phyloP scores from a whole-genome alignment of 2,797 vertebrate genomes.

The Spatula clypeata region DNA sequence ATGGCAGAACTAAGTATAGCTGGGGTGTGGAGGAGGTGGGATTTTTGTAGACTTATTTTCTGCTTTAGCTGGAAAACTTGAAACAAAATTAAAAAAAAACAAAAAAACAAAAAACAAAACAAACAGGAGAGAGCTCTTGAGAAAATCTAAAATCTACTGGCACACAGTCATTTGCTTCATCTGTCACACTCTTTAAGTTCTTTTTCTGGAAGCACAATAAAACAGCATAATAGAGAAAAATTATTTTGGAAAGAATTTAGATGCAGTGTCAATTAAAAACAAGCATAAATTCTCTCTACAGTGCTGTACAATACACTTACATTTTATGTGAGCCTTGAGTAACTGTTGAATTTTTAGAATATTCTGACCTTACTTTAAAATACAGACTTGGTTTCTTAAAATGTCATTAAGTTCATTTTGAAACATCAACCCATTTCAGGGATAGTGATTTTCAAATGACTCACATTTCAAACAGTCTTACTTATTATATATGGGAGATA shows the following conservation, averaged over 20 bases:
- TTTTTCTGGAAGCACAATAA: neutral
- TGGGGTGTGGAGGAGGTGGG: neutral
- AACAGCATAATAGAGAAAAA: neutral
- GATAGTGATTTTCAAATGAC: slow-evolving; percentile 48
- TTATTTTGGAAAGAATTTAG: neutral
- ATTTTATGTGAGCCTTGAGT: neutral
- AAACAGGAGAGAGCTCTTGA: neutral
- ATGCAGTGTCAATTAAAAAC: neutral
- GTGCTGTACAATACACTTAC: neutral
- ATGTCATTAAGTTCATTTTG: slow-evolving; percentile 36
- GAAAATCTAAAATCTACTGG: neutral
- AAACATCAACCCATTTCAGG: neutral
- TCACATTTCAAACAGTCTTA: slow-evolving; percentile 44
- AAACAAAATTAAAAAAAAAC: neutral
- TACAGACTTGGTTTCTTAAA: neutral
- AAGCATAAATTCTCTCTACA: neutral
- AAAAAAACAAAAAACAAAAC: too few species aligned
- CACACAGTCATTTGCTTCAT: neutral
- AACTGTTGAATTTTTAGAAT: neutral
- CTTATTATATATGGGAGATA: slow-evolving; percentile 44
- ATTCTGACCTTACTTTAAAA: slow-evolving; percentile 19
- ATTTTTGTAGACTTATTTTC: neutral
- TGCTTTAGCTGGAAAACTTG: neutral
- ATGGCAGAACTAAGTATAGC: neutral
- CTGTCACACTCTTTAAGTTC: neutral